A percentile compares a stretch with the other conserved stretches of the same genome.
These are phyloP conservation scores for Heliocidaris erythrogramma DNA, from an alignment of 35 echinoderm and acorn worm genomes.

Conservation along the genomic window DNA sequence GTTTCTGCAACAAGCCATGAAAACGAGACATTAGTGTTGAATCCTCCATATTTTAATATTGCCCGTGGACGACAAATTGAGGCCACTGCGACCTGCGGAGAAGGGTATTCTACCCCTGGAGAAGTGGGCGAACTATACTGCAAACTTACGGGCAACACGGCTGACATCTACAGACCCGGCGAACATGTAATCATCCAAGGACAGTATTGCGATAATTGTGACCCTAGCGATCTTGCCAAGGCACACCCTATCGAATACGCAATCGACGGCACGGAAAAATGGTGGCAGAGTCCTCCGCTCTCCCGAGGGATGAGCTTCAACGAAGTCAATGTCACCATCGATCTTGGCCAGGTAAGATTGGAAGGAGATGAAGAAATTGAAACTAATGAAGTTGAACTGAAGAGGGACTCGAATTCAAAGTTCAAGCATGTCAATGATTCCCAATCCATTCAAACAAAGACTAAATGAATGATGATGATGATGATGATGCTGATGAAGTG, in stretches of 20 bases:
- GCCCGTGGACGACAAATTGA: conserved; percentile 85
- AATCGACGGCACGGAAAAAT: conserved; percentile 96
- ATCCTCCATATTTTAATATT: conserved; percentile 92
- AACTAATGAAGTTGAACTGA: not conserved
- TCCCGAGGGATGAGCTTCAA: conserved; percentile 83
- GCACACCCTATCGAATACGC: conserved; percentile 87
- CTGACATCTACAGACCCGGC: conserved; percentile 64
- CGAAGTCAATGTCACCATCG: conserved; percentile 89
- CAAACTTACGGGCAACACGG: conserved; percentile 97
- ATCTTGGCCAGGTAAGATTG: conserved; percentile 91
- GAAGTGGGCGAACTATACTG: conserved; percentile 87
- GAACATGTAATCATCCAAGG: conserved; percentile 82
- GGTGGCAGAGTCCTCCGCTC: conserved; percentile 98
- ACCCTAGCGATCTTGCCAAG: conserved; percentile 52
- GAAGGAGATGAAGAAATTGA: not conserved
- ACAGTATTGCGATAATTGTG: conserved; percentile 94
- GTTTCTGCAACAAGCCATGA: conserved; percentile 42
- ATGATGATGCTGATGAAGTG: not conserved
- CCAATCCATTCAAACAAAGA: no score
- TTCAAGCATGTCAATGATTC: no score
- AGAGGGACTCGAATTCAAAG: no score
- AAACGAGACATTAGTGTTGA: conserved; percentile 62
- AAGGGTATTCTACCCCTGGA: conserved; percentile 64
- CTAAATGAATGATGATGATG: not conserved
- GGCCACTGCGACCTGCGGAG: conserved; percentile 88